Evolutionary conservation across 2,797 vertebrate genomes (phyloP).

Genomic region (Pseudochirops cupreus): DNA sequence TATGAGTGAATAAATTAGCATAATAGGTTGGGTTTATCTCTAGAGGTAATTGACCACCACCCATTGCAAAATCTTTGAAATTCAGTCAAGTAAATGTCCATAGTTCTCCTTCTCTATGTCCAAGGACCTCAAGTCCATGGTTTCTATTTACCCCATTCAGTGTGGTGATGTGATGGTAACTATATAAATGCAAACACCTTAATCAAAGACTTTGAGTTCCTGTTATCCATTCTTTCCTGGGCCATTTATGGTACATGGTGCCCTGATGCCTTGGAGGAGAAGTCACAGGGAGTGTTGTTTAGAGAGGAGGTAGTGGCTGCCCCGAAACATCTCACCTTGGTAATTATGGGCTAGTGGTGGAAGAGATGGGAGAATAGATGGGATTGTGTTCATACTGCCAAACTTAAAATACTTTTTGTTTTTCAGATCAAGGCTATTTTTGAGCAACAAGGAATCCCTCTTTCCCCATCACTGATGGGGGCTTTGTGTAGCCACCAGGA

Average conservation of each 20-base stretch:
- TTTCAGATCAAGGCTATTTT: conserved; percentile 73
- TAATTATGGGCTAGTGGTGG: neutral
- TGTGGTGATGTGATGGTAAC: neutral
- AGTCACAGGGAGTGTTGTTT: neutral
- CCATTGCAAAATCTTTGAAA: neutral
- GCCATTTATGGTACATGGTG: neutral
- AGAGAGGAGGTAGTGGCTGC: neutral
- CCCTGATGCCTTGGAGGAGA: neutral
- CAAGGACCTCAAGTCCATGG: neutral
- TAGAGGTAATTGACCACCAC: neutral
- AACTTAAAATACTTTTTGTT: conserved; percentile 39
- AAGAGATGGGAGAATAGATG: neutral
- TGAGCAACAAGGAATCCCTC: conserved; percentile 64
- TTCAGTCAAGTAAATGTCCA: neutral
- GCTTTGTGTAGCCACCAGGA: conserved; percentile 69
- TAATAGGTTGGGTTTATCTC: neutral
- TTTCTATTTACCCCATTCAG: neutral
- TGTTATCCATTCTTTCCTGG: neutral
- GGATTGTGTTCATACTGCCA: neutral
- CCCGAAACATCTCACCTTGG: neutral
- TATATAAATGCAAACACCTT: neutral
- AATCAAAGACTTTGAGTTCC: neutral
- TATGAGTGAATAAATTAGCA: neutral
- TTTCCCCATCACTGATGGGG: conserved; percentile 68
- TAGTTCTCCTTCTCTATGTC: neutral